Conservation (phyloP, 2,113 vertebrate species). For the Columbina picui region DNA sequence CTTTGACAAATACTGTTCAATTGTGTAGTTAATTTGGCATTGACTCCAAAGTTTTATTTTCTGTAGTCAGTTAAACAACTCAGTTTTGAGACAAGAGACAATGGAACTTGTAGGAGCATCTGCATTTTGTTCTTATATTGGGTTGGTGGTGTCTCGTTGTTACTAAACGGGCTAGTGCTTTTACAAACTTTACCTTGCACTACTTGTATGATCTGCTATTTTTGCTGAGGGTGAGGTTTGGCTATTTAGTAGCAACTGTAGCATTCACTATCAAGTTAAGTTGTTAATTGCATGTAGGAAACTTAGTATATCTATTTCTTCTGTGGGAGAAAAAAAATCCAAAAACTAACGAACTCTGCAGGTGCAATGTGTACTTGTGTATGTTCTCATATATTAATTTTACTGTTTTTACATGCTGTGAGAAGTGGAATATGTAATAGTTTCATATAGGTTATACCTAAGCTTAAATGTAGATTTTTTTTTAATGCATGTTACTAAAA, state of each 20-base stretch:
- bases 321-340: rapidly evolving
- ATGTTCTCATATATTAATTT: background rate
- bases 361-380: background rate
- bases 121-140: background rate
- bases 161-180: background rate
- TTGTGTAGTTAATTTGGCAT: background rate
- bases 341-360: background rate
- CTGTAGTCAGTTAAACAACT: background rate
- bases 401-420: background rate
- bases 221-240: background rate
- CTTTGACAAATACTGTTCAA: background rate
- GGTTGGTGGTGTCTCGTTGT: background rate
- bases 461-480: background rate
- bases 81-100: background rate
- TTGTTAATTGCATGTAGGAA: background rate
- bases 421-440: background rate
- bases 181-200: background rate
- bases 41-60: background rate
- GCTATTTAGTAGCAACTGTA: background rate
- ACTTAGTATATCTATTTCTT: background rate
- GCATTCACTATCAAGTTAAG: background rate
- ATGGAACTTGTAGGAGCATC: rapidly evolving
- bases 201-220: background rate
- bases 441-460: background rate
- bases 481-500: background rate